phyloP scores from a whole-genome alignment of 2,888 invertebrate genomes.

The Epistrophe grossulariae region DNA sequence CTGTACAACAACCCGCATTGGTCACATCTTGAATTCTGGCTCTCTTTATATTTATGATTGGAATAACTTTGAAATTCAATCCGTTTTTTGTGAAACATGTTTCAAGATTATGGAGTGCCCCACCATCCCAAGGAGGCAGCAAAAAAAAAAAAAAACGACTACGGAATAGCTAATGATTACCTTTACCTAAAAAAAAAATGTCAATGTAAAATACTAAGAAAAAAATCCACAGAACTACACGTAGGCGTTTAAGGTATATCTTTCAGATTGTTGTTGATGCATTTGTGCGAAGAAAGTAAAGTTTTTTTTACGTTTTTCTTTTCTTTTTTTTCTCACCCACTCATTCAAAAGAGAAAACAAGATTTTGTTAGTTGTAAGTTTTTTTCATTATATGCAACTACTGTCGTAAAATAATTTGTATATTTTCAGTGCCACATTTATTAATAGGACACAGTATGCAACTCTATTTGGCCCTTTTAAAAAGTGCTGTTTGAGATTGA shows the following conservation, averaged over 20 bases:
- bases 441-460: background rate
- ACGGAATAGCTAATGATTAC: constrained; percentile 75
- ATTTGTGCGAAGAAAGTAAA: constrained; percentile 29
- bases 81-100: constrained; percentile 56
- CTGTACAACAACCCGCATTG: constrained; percentile 44
- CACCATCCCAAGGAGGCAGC: constrained; percentile 38
- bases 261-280: constrained; percentile 6
- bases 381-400: constrained; percentile 43
- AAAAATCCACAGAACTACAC: constrained; percentile 30
- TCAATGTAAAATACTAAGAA: constrained; percentile 45
- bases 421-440: constrained; percentile 10
- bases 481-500: background rate
- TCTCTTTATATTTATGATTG: constrained; percentile 65
- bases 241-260: constrained; percentile 53
- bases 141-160: constrained; percentile 57
- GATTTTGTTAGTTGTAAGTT: constrained; percentile 41
- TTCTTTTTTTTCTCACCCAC: constrained; percentile 35
- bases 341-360: constrained; percentile 11
- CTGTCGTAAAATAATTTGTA: constrained; percentile 30
- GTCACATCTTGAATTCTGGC: constrained; percentile 61
- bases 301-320: constrained; percentile 36
- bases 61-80: constrained; percentile 71
- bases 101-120: constrained; percentile 68
- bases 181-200: constrained; percentile 17
- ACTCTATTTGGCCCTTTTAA: background rate